Evolutionary conservation across 1,140 invertebrate genomes (phyloP), one percentile per base, ranked within the genome.

Genomic region (Agraylea sexmaculata): DNA sequence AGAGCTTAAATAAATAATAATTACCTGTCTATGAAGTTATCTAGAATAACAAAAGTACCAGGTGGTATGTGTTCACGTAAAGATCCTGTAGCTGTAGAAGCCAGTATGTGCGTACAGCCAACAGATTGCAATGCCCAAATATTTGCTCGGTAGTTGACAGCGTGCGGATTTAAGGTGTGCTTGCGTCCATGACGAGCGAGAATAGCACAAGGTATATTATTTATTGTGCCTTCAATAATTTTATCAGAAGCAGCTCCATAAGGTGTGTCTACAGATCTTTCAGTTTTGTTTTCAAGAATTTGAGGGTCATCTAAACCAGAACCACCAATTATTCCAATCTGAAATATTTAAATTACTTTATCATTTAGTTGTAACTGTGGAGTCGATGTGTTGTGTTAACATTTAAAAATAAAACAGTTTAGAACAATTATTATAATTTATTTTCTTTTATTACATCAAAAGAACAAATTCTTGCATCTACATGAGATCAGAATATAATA

Each of bases 291-390:
- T 56, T 83, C 70, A 31, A 97, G 68, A 38, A 94, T 75, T 46
- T 85, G 72, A 0, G 87, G 81, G 57, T 94, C 76, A 52, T 91
- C 85, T 15, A 97, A 67, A 1, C 93, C 93, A 25, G 89, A 86
- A 1, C 93, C 93, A 15, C 91, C 90, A 60, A 98, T 95, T 27
- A 98, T 93, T 38, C 90, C 92, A 54, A 98, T 78, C 87, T 94
- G 41, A 5, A 29, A 49, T 43, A 15, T 18, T 15, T 33, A 33
- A 33, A 13, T 18, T 33, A 7, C 31, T 5, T 12, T 11, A 16
- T 16, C 3, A 16, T n/a, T 8, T n/a, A n/a, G n/a, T n/a, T n/a
- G n/a, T n/a, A n/a, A n/a, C n/a, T n/a, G n/a, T n/a, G n/a, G n/a
- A n/a, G n/a, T n/a, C n/a, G n/a, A n/a, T n/a, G n/a, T n/a, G n/a